Base-by-base conservation (phyloP, 2,113 vertebrate species). In the Alouatta palliata region DNA sequence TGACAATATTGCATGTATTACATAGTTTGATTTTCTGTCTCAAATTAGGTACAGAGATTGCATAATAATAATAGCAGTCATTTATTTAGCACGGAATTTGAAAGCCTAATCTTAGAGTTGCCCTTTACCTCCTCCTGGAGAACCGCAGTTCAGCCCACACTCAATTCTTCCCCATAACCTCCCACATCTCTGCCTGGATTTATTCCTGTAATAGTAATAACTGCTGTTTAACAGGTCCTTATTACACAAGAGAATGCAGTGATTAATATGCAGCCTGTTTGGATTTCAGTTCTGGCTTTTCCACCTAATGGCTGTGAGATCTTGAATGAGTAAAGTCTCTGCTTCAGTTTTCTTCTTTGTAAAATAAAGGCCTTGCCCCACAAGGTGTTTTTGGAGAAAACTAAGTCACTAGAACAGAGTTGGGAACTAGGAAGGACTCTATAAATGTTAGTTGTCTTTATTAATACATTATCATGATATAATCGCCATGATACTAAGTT, bases 11-110 rank as follows among this genome's bases (percentile, higher is more conserved):
- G 92, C 75, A 54, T 71, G 12, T 64, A 64, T 93, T 83, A 19
- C 35, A 13, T 47, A 64, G 43, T 93, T 85, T 83, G 45, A 70
- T 94, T 76, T 91, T 64, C 91, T 95, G 58, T 83, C 79, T 93
- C 79, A 80, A 85, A 91, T 93, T 94, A 93, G 83, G 73, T 70
- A 86, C 49, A 25, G 43, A 25, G 79, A 45, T 83, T 85, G 73
- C 68, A 64, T 95, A 79, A 68, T 82, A 97, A 96, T 94, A 90
- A 75, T 30, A 84, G 76, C 89, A 95, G 43, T 43, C 61, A 35
- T 82, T 96, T 85, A 68, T 85, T 80, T 92, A 61, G 43, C 49
- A 64, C 47, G 76, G 70, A 84, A 91, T 87, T 92, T 87, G 91
- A 95, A 95, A 97, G 47, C 73, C 91, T 85, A 77, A 82, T 5